These are phyloP conservation scores for Okapia johnstoni DNA, from an alignment of 2,113 vertebrate species.

Conservation along the genomic window DNA sequence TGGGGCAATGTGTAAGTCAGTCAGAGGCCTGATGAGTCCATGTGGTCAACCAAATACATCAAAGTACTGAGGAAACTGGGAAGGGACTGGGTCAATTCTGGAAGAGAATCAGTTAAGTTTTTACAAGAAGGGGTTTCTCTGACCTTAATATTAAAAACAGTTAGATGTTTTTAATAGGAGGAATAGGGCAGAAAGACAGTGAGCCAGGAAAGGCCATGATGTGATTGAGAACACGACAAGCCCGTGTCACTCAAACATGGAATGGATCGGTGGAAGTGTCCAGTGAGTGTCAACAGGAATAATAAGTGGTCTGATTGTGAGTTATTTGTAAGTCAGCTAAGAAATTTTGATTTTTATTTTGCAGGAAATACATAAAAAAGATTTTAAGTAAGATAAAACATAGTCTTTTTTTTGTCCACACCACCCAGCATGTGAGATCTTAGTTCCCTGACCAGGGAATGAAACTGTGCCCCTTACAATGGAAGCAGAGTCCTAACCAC, in stretches of 20 bases:
- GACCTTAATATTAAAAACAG: background rate
- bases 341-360: background rate
- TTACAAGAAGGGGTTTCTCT: background rate
- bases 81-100: background rate
- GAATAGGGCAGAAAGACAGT: background rate
- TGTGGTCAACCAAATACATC: accelerated
- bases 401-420: too few relatives aligned
- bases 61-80: background rate
- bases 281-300: background rate
- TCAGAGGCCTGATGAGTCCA: background rate
- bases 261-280: background rate
- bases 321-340: background rate
- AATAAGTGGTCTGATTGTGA: background rate
- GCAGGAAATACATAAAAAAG: background rate
- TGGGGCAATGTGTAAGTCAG: background rate
- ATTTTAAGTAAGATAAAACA: background rate
- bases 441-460: background rate
- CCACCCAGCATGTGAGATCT: background rate
- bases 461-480: background rate
- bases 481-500: background rate
- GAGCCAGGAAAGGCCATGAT: background rate
- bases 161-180: background rate
- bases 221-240: background rate
- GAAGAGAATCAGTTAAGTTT: background rate
- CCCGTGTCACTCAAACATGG: background rate